Percentiles rank a stretch among this genome's conserved stretches.
Evolutionary conservation across 2,113 vertebrate genomes (phyloP).

Genomic region (Callipepla squamata): DNA sequence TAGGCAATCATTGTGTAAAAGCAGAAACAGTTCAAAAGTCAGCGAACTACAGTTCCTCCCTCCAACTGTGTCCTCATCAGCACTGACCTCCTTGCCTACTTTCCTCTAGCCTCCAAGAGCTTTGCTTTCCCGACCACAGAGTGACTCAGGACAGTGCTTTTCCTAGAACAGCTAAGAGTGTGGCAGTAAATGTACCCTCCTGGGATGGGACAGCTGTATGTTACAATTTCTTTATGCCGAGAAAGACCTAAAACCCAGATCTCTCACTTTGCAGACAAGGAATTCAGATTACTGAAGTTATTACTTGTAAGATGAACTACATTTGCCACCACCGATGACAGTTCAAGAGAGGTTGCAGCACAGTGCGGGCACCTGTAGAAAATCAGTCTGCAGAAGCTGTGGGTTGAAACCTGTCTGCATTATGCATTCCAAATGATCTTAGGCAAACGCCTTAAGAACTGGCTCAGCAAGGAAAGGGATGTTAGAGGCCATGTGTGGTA

Average conservation of each 20-base stretch:
- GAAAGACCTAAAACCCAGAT: neutral
- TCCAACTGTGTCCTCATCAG: neutral
- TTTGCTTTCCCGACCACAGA: constrained; percentile 7
- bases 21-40: constrained; percentile 8
- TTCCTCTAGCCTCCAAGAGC: neutral
- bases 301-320: neutral
- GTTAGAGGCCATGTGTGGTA: neutral
- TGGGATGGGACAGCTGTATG: neutral
- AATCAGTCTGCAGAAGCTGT: neutral
- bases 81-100: constrained; percentile 15
- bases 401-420: neutral
- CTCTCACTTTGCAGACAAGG: neutral
- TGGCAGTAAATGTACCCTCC: neutral
- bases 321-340: neutral
- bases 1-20: neutral
- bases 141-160: neutral
- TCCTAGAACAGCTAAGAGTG: neutral
- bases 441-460: neutral
- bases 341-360: neutral
- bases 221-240: neutral
- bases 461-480: neutral
- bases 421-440: neutral
- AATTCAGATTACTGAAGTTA: neutral
- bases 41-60: neutral
- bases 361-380: neutral